Base-by-base conservation (phyloP, 2,888 invertebrate genomes). In the Yponomeuta evonymella region DNA sequence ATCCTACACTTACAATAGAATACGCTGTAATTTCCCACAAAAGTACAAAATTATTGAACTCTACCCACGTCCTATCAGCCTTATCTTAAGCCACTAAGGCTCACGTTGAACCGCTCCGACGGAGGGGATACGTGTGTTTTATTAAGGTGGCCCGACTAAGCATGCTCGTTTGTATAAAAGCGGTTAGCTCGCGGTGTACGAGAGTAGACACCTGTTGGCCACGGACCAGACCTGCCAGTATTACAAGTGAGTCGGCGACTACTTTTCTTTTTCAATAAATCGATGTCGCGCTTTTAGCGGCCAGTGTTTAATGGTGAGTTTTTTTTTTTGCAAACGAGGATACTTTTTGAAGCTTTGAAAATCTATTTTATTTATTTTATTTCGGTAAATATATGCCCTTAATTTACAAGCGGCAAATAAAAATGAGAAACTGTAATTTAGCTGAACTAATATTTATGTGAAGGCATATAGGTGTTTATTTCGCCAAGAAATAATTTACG, bases 191-290 rank as follows among this genome's bases (percentile, higher is more conserved):
- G 70, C 67, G 23, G 71, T 23, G 5, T 23, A 63, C 67, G 23
- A 43, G 71, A 75, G 75, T 79, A 79, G 79, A 79, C 74, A 80
- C 80, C 78, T 79, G 78, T 78, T 74, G 68, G 71, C 72, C 73
- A 76, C 29, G 69, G 73, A 73, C n/a, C 73, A 65, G 76, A 70
- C 74, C 74, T 73, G 76, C 66, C 72, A 74, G 70, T 66, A 64
- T 36, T 58, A 69, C 64, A 72, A 48, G 73, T 73, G 72, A 73
- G 73, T 74, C 71, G 36, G 63, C 36, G 43, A 70, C 43, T 33
- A 33, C 33, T 67, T 33, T 67, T 36, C 36, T n/a, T 67, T 67
- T 48, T 36, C 10, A 1, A 9, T 58, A 58, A 58, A 4, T 58
- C 15, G 12, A 15, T 23, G 12, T 58, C 15, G 51, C 51, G 51